Evolutionary conservation across 2,797 vertebrate species (phyloP).

Genomic region (Spheniscus humboldti): DNA sequence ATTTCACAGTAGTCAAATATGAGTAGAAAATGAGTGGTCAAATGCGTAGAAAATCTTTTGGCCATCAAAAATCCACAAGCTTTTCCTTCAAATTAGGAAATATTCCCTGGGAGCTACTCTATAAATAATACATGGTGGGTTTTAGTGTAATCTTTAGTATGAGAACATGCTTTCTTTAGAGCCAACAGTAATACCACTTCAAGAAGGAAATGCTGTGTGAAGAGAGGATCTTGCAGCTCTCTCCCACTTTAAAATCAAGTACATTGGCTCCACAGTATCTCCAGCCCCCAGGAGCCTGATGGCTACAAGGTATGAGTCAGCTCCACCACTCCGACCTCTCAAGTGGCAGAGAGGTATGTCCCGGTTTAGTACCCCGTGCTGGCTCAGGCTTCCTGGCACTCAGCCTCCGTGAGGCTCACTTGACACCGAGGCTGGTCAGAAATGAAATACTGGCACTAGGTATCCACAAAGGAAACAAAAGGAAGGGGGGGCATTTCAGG

Average conservation of each 20-base stretch:
- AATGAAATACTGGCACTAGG: not conserved
- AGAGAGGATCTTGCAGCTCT: conserved; percentile 66
- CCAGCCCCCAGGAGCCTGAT: conserved; percentile 48
- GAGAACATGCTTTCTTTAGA: conserved; percentile 58
- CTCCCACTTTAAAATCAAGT: conserved; percentile 71
- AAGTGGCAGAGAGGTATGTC: not conserved
- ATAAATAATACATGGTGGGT: conserved; percentile 61
- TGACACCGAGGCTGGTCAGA: not conserved
- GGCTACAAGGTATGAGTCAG: conserved; percentile 32
- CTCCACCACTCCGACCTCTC: not conserved
- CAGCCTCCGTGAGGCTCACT: not conserved
- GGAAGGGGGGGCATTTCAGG: not conserved
- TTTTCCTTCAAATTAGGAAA: conserved; percentile 52
- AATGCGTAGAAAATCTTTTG: conserved; percentile 4
- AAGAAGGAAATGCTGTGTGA: conserved; percentile 62
- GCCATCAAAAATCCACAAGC: not conserved
- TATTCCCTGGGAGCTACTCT: conserved; percentile 38
- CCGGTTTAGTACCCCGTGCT: not conserved
- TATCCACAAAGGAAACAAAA: not conserved
- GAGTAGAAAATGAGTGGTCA: conserved; percentile 3
- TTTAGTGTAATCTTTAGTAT: conserved; percentile 61
- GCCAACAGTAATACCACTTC: conserved; percentile 68
- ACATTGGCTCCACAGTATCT: conserved; percentile 44
- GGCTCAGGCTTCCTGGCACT: not conserved
- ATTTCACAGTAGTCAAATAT: not conserved